Percentiles rank a stretch among this genome's conserved stretches.
Conservation (phyloP, 2,797 vertebrate genomes). For the Halcyon leucocephala region DNA sequence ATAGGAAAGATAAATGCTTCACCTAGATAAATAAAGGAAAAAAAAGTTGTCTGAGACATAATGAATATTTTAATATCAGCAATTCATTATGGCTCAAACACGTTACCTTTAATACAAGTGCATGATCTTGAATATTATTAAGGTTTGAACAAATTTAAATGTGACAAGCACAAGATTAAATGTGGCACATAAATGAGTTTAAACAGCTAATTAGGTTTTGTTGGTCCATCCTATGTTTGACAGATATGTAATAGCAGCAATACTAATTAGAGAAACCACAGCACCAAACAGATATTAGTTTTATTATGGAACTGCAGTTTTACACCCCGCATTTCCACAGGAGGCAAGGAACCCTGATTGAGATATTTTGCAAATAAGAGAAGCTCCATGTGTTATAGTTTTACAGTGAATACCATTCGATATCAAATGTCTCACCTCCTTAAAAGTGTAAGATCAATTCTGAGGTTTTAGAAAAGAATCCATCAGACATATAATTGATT, state of each 20-base stretch:
- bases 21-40: slow-evolving; percentile 59
- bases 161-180: slow-evolving; percentile 76
- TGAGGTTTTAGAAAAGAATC: background rate
- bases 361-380: background rate
- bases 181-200: slow-evolving; percentile 65
- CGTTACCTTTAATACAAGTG: slow-evolving; percentile 70
- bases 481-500: background rate
- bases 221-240: slow-evolving; percentile 60
- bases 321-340: background rate
- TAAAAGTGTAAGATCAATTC: background rate
- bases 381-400: background rate
- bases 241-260: slow-evolving; percentile 41
- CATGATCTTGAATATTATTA: slow-evolving; percentile 78
- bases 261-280: slow-evolving; percentile 42
- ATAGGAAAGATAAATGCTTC: slow-evolving; percentile 54
- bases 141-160: slow-evolving; percentile 75
- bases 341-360: background rate
- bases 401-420: rapidly evolving
- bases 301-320: background rate
- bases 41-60: slow-evolving; percentile 46
- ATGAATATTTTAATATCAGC: slow-evolving; percentile 71
- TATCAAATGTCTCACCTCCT: background rate
- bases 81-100: slow-evolving; percentile 68
- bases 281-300: background rate
- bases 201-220: slow-evolving; percentile 73